phyloP scores from a whole-genome alignment of 2,113 vertebrate genomes.

The Ammodytes dubius region DNA sequence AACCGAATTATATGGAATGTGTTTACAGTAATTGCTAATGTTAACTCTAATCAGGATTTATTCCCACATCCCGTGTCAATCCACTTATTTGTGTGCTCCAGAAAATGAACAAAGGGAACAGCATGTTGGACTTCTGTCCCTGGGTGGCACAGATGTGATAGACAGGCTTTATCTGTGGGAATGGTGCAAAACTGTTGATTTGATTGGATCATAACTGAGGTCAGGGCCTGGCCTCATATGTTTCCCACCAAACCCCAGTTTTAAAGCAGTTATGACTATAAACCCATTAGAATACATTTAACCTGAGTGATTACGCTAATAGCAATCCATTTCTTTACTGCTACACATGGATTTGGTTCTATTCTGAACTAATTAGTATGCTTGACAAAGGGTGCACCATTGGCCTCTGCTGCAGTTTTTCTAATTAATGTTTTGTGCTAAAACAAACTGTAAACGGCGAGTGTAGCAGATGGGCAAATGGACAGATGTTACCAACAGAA shows the following conservation, averaged over 20 bases:
- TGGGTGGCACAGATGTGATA: conserved; percentile 60
- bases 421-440: conserved; percentile 58
- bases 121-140: conserved; percentile 18
- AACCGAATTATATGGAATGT: background rate
- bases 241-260: background rate
- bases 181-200: conserved; percentile 44
- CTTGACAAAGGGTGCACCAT: conserved; percentile 9
- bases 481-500: conserved; percentile 87
- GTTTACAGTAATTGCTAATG: conserved; percentile 69
- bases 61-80: conserved; percentile 45
- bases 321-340: conserved; percentile 7
- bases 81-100: conserved; percentile 61
- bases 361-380: conserved; percentile 46
- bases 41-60: conserved; percentile 63
- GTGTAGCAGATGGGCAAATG: conserved; percentile 84
- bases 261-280: conserved; percentile 2
- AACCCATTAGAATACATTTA: conserved; percentile 21
- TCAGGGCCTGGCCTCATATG: conserved; percentile 5
- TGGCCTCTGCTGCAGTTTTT: conserved; percentile 37
- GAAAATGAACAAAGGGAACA: conserved; percentile 64
- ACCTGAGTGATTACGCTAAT: conserved; percentile 39
- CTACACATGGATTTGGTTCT: background rate
- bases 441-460: conserved; percentile 73
- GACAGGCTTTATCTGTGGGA: conserved; percentile 59
- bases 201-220: conserved; percentile 49